phyloP scores from a whole-genome alignment of 2,888 invertebrate genomes.

The Agrochola lychnidis region DNA sequence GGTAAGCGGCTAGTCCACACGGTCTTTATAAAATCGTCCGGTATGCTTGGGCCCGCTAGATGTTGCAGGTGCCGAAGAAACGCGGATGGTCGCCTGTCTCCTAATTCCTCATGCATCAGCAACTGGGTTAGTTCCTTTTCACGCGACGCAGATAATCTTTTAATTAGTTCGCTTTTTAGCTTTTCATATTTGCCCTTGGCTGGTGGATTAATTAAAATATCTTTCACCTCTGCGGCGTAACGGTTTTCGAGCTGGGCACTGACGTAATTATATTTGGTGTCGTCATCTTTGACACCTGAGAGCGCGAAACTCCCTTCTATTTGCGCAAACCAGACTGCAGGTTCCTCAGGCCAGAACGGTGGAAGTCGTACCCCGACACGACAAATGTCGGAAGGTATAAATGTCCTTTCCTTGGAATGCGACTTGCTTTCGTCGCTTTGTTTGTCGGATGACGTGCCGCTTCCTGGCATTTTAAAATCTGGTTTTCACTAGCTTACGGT shows the following conservation, averaged over 20 bases:
- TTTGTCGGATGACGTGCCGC: background rate
- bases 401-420: constrained; percentile 6
- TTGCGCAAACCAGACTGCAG: constrained; percentile 2
- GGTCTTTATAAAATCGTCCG: too few species aligned
- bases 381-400: constrained; percentile 3
- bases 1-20: too few species aligned
- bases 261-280: background rate
- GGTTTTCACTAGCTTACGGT: constrained; percentile 5
- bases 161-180: too few species aligned
- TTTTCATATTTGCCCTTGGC: too few species aligned
- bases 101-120: too few species aligned
- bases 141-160: background rate
- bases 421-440: background rate
- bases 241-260: background rate
- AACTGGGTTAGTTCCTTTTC: background rate
- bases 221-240: background rate
- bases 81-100: constrained; percentile 1
- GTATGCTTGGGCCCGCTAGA: too few species aligned
- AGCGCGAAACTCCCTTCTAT: background rate
- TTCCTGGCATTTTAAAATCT: background rate
- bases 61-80: too few species aligned
- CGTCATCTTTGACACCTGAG: background rate
- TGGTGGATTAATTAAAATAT: too few species aligned
- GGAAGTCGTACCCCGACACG: background rate
- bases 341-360: background rate